Evolutionary conservation across 2,888 invertebrate species (phyloP), one percentile per base, ranked within the genome.

Genomic region (Drosophila limbata): DNA sequence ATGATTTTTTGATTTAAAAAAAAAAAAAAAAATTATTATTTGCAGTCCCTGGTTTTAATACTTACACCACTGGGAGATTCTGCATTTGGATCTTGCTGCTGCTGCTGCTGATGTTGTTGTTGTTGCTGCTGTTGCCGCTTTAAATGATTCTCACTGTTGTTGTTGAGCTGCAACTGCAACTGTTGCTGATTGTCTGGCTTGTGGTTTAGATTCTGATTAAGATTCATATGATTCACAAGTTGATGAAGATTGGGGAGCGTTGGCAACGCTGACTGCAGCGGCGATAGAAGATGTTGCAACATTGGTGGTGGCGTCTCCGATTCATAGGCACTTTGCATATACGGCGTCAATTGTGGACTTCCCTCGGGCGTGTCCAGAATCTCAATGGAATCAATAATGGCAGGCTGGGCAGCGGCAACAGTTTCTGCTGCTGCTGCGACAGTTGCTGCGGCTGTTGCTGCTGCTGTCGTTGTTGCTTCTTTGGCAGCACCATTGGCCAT

Each of bases 331-430:
- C 82, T 79, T 56, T 71, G 83, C 75, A 70, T 50, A 40, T 81
- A 71, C 35, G 62, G 48, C 62, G 53, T 42, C 37, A 83, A 73
- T 33, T 83, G 83, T 4, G 90, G 91, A 75, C 92, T 92, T 21
- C 90, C 90, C 52, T 91, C 92, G 9, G 92, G 92, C 9, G 92
- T 91, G 60, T 92, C 92, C 35, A 92, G 68, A 39, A 92, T 92
- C 68, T 92, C 92, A 73, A 92, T 92, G 6, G 91, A 91, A 68
- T 92, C 91, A 45, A 92, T 89, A 17, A 90, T 77, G 9, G 77
- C 9, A 8, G 44, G 50, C 53, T 68, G 61, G 1, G 42, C n/a
- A 13, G 21, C 37, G 11, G 63, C 60, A 50, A 42, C 47, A n/a
- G 57, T 55, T 47, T 33, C 25, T 37, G 19, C 21, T 44, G 19